These are phyloP conservation scores for Pachliopta kotzebuea DNA, from an alignment of 2,888 invertebrate species.

Conservation along the genomic window DNA sequence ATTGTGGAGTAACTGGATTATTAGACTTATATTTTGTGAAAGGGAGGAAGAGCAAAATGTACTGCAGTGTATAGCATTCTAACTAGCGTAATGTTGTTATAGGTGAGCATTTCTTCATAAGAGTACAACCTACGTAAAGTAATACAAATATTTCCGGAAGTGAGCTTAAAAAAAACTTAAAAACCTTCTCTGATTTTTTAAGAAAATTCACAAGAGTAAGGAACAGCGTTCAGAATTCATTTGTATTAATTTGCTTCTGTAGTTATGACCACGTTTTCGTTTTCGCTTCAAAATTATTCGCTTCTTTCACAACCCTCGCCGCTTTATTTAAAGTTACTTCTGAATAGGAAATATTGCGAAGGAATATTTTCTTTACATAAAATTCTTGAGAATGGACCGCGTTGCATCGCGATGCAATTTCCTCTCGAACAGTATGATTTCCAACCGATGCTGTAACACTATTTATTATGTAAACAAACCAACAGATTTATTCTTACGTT, in stretches of 20 bases:
- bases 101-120: no score
- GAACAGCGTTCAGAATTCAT: slow-evolving; percentile 11
- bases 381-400: slow-evolving; percentile 10
- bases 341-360: slow-evolving; percentile 24
- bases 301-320: slow-evolving; percentile 12
- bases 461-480: slow-evolving; percentile 16
- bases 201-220: background rate
- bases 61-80: no score
- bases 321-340: slow-evolving; percentile 26
- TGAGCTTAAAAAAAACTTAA: background rate
- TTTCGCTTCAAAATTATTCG: slow-evolving; percentile 25
- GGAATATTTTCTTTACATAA: slow-evolving; percentile 25
- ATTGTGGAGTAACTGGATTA: no score
- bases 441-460: slow-evolving; percentile 10
- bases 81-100: no score
- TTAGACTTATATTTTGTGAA: no score
- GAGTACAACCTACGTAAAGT: no score
- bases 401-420: slow-evolving; percentile 25
- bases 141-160: no score
- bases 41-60: no score
- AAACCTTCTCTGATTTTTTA: background rate
- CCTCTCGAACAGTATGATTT: slow-evolving; percentile 20
- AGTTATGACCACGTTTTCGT: slow-evolving; percentile 13
- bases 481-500: background rate
- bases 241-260: slow-evolving; percentile 25